phyloP scores from a whole-genome alignment of 2,797 vertebrate species.

The Tachyglossus aculeatus region DNA sequence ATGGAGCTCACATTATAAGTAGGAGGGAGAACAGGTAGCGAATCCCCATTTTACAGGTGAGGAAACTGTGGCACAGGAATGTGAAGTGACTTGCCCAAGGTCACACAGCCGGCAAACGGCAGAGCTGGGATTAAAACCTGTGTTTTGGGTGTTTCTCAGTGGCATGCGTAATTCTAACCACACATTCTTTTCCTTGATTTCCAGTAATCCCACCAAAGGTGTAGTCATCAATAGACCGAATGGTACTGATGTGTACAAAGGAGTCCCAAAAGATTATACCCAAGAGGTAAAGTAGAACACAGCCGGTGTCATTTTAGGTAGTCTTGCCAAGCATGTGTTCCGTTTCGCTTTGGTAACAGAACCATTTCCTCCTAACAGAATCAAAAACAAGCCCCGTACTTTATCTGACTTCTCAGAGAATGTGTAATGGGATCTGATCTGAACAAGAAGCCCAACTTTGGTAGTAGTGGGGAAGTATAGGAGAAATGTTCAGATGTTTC shows the following conservation, averaged over 20 bases:
- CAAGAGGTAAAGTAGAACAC: slow-evolving; percentile 74
- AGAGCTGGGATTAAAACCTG: too few relatives aligned
- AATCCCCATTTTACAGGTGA: too few relatives aligned
- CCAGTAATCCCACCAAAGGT: slow-evolving; percentile 92
- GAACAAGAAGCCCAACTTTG: neutral
- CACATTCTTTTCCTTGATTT: slow-evolving; percentile 31
- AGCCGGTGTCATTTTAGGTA: too few relatives aligned
- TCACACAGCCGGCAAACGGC: too few relatives aligned
- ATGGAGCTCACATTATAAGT: too few relatives aligned
- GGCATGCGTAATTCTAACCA: slow-evolving; percentile 2
- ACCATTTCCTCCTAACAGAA: neutral
- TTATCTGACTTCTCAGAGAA: neutral
- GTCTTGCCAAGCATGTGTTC: fast-evolving
- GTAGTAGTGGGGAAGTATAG: neutral
- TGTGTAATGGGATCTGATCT: neutral
- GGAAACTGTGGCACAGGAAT: too few relatives aligned
- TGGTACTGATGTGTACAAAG: slow-evolving; percentile 90
- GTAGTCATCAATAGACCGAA: slow-evolving; percentile 92
- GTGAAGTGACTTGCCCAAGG: too few relatives aligned
- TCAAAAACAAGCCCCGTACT: neutral
- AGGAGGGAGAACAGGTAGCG: too few relatives aligned
- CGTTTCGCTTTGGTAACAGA: fast-evolving
- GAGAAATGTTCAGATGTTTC: too few relatives aligned
- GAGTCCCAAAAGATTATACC: slow-evolving; percentile 89
- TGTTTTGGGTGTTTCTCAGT: too few relatives aligned